Percentiles rank a stretch among this genome's conserved stretches.
phyloP scores from a whole-genome alignment of 2,888 invertebrate genomes.

The Caenorhabditis drosophilae region DNA sequence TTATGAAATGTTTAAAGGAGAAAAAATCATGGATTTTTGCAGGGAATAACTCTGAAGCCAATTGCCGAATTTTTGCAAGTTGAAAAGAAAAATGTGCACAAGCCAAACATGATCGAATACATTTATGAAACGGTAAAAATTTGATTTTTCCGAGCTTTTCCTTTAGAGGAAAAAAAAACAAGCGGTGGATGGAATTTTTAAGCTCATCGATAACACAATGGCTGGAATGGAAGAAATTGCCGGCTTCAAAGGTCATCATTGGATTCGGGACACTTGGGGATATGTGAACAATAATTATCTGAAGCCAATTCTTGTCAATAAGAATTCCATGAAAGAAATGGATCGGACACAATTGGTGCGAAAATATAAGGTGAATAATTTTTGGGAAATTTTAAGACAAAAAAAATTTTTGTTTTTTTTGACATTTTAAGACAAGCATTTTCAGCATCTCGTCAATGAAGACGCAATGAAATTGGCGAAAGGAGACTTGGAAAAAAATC shows the following conservation, averaged over 20 bases:
- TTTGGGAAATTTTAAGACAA: neutral
- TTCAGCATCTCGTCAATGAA: constrained; percentile 36
- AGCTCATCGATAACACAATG: constrained; percentile 64
- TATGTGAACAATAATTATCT: constrained; percentile 50
- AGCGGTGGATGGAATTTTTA: neutral
- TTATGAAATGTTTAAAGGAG: neutral
- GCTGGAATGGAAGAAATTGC: constrained; percentile 68
- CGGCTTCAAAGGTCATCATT: constrained; percentile 65
- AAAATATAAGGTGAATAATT: constrained; percentile 40
- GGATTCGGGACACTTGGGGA: constrained; percentile 60
- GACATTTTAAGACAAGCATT: neutral
- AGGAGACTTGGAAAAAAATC: constrained; percentile 43
- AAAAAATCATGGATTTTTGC: constrained; percentile 45
- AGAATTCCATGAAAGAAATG: constrained; percentile 51
- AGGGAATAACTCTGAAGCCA: constrained; percentile 97
- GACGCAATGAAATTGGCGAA: constrained; percentile 35
- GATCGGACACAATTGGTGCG: constrained; percentile 62
- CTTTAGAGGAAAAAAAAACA: no score
- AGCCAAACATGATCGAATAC: constrained; percentile 94
- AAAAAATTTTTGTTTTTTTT: neutral
- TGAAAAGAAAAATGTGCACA: constrained; percentile 85
- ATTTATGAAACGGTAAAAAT: constrained; percentile 72
- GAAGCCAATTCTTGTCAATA: constrained; percentile 53
- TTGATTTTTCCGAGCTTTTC: neutral
- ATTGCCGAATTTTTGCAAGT: constrained; percentile 92